Evolutionary conservation across 2,113 vertebrate genomes (phyloP), one percentile per base, ranked within the genome.

Genomic region (Hemicordylus capensis): DNA sequence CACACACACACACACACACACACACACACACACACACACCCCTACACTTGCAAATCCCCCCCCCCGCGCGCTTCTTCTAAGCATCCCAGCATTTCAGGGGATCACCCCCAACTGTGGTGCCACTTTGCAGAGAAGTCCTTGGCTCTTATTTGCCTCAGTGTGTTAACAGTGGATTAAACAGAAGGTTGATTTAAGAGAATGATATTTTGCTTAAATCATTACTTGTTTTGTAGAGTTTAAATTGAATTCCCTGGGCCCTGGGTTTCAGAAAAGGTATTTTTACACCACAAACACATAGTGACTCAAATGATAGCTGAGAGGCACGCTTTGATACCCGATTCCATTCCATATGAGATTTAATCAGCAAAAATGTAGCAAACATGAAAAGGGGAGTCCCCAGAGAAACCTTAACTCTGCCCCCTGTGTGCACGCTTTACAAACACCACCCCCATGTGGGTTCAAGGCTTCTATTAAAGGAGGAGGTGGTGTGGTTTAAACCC

Each of bases 231-330:
- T 44, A 10, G 78, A 37, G 42, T 83, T 85, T 77, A 86, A 93
- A 89, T 20, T 26, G 61, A 92, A 94, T 92, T 92, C 85, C 64
- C 59, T 67, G 67, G 76, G 81, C 87, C 93, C 84, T 85, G 84
- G 88, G 85, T 93, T 94, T 93, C 79, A 84, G 84, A 80, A 88
- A 91, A 94, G 69, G 39, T 80, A 76, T 44, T 87, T 90, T 80
- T 76, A 61, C 46, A 70, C 64, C 76, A 85, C 90, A 84, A 48
- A 76, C 76, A n/a, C 63, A 48, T 91, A 58, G 82, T 87, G 72
- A 28, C 24, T 88, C 81, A 90, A 93, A 94, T 89, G 86, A 85
- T 91, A 92, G 19, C 91, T 91, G 90, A 89, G 92, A 92, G 85
- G 17, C 90, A 81, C 85, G 86, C 88, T 93, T 89, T 88, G 92